A percentile compares a stretch with the other conserved stretches of the same genome.
These are phyloP conservation scores for Phyllotis vaccarum DNA, from an alignment of 2,797 vertebrate species.

Conservation along the genomic window DNA sequence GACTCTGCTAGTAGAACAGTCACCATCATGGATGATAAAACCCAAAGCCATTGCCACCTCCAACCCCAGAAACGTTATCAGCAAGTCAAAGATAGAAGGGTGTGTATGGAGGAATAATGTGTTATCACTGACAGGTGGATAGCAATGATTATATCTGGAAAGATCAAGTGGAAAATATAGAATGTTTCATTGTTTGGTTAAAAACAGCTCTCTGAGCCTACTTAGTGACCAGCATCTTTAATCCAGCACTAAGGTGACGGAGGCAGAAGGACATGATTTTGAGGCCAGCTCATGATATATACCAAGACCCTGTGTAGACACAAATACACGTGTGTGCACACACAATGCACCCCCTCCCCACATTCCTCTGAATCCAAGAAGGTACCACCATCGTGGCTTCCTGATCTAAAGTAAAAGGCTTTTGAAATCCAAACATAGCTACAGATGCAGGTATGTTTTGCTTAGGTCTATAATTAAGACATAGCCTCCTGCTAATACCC, in stretches of 20 bases:
- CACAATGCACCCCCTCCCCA: too few species aligned
- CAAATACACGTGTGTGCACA: neutral
- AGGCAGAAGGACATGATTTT: neutral
- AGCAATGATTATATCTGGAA: neutral
- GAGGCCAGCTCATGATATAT: neutral
- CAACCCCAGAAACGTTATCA: neutral
- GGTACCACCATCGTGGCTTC: neutral
- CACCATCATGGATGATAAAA: neutral
- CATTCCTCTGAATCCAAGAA: slow-evolving; percentile 5
- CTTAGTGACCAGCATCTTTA: neutral
- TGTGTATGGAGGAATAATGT: neutral
- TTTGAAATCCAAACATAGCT: slow-evolving; percentile 39
- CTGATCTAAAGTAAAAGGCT: slow-evolving; percentile 45
- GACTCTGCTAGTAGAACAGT: neutral
- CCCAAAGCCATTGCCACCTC: neutral
- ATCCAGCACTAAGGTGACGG: neutral
- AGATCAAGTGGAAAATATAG: slow-evolving; percentile 1
- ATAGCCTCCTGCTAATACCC: slow-evolving; percentile 35
- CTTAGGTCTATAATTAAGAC: slow-evolving; percentile 48
- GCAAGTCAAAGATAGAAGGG: neutral
- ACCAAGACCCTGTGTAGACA: neutral
- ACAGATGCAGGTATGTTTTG: slow-evolving; percentile 33
- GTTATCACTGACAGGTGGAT: neutral
- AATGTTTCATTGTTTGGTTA: neutral
- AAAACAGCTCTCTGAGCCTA: neutral